These are phyloP conservation scores for Sebastolobus alascanus DNA, from an alignment of 2,797 vertebrate genomes.

Conservation along the genomic window DNA sequence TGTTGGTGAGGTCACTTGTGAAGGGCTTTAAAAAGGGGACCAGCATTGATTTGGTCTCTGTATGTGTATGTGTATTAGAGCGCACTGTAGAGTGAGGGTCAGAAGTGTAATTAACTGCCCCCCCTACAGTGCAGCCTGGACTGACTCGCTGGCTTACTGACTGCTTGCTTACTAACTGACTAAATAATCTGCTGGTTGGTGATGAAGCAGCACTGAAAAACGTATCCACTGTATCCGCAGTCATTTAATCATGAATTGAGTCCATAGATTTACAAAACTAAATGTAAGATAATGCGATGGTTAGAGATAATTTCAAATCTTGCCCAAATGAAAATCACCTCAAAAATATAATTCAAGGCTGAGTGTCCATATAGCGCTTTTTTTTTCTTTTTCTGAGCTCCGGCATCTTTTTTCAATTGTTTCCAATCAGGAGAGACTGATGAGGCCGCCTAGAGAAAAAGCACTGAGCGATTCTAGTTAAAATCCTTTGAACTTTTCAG, in stretches of 20 bases:
- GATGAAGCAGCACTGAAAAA: conserved; percentile 47
- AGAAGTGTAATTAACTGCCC: conserved; percentile 5
- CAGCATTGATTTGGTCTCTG: conserved; percentile 16
- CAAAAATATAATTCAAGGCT: not conserved
- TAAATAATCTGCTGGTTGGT: conserved; percentile 31
- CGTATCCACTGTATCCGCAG: conserved; percentile 5
- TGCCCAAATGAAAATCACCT: not conserved
- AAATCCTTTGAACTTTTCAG: not conserved
- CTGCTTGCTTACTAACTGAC: conserved; percentile 29
- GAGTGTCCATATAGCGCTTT: no score
- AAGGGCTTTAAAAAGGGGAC: conserved; percentile 38
- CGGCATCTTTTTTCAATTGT: no score
- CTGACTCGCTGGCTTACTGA: conserved; percentile 29
- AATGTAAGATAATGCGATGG: not conserved
- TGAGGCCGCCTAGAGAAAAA: not conserved
- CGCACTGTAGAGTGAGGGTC: conserved; percentile 37
- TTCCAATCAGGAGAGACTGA: no score
- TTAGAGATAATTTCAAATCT: not conserved
- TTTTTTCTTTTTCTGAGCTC: no score
- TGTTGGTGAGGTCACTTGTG: conserved; percentile 36
- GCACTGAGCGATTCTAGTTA: not conserved
- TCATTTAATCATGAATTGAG: conserved; percentile 38
- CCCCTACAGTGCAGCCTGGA: conserved; percentile 32
- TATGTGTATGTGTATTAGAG: conserved; percentile 10
- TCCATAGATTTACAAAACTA: not conserved